Evolutionary conservation across 2,797 vertebrate genomes (phyloP).

Genomic region (Morelia viridis): DNA sequence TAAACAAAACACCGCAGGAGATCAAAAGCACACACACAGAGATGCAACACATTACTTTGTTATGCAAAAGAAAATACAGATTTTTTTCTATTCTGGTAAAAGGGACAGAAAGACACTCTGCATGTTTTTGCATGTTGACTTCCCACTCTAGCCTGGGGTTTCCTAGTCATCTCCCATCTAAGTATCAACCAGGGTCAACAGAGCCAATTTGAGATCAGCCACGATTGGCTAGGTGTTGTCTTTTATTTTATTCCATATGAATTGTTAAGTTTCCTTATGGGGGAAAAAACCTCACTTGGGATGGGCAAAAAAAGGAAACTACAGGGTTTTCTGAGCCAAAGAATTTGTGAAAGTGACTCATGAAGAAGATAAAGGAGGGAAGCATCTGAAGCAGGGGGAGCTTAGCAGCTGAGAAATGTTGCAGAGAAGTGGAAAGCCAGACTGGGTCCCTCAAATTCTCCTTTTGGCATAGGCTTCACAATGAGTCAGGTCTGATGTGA

Average conservation of each 20-base stretch:
- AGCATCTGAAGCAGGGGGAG: neutral
- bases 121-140: neutral
- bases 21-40: neutral
- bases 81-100: neutral
- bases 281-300: neutral
- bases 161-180: neutral
- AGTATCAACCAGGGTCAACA: neutral
- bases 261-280: neutral
- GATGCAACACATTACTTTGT: neutral
- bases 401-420: neutral
- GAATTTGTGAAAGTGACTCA: neutral
- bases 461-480: neutral
- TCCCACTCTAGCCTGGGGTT: neutral
- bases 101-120: neutral
- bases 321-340: neutral
- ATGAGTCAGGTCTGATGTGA: neutral
- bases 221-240: neutral
- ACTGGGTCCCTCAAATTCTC: neutral
- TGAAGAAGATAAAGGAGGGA: neutral
- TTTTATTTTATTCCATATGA: neutral
- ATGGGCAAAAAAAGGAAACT: neutral
- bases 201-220: neutral
- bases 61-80: neutral
- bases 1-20: neutral
- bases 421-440: neutral